These are phyloP conservation scores for Lasius platythorax DNA, from an alignment of 2,888 invertebrate genomes.

Conservation along the genomic window DNA sequence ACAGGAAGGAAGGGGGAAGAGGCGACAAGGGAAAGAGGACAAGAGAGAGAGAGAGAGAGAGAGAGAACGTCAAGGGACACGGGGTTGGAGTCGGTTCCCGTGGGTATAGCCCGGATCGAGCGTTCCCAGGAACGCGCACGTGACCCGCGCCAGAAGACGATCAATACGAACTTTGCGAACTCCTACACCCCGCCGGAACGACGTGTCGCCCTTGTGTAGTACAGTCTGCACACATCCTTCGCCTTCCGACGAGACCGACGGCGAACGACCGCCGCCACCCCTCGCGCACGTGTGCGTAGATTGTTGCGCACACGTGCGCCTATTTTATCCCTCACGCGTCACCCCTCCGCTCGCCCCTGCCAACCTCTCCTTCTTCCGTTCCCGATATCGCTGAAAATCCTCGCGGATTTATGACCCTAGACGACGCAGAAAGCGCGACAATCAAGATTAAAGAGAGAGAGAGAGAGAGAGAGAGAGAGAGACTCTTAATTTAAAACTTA, in stretches of 20 bases:
- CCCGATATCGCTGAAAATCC: constrained; percentile 61
- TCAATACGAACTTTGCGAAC: constrained; percentile 81
- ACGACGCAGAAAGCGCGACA: constrained; percentile 55
- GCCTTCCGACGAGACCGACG: constrained; percentile 58
- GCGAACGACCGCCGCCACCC: constrained; percentile 50
- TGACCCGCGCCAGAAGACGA: constrained; percentile 81
- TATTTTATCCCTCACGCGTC: constrained; percentile 66
- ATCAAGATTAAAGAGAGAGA: background rate
- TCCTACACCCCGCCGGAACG: constrained; percentile 74
- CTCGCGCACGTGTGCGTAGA: constrained; percentile 76
- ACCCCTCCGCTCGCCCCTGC: background rate
- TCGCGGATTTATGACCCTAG: constrained; percentile 75
- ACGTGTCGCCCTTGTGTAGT: constrained; percentile 61
- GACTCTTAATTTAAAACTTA: background rate
- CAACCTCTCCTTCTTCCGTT: constrained; percentile 36
- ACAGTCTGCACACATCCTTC: constrained; percentile 59
- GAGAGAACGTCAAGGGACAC: constrained; percentile 52
- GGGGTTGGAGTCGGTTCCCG: constrained; percentile 79
- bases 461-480: too few relatives aligned
- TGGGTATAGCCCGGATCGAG: constrained; percentile 81
- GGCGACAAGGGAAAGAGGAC: constrained; percentile 46
- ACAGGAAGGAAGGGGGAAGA: constrained; percentile 68
- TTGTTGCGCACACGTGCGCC: constrained; percentile 76
- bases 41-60: constrained; percentile 30
- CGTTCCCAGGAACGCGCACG: constrained; percentile 84